Conservation (phyloP, 2,797 vertebrate genomes). For the Anolis apletophallus region DNA sequence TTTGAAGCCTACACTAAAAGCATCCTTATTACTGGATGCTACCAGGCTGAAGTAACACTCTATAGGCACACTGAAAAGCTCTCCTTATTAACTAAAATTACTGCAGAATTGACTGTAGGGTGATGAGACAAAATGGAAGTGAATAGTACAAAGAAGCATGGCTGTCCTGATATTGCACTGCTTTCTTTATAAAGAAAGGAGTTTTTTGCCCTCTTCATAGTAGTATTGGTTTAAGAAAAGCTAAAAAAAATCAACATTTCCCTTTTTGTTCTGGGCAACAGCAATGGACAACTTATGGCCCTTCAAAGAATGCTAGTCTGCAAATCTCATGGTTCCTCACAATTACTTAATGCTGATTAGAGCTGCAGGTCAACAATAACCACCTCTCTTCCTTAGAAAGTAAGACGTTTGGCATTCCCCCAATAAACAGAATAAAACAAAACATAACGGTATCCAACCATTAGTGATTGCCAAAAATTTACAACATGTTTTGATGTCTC, state of each 20-base stretch:
- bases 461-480: not conserved
- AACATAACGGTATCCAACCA: not conserved
- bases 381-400: not conserved
- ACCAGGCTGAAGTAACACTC: not conserved
- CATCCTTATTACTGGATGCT: slow-evolving; percentile 10
- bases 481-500: not conserved
- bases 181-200: not conserved
- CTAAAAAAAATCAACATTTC: too few species aligned
- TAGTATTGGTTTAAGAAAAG: not conserved
- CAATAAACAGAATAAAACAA: not conserved
- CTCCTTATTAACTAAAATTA: slow-evolving; percentile 8
- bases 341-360: not conserved
- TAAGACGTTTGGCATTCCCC: not conserved
- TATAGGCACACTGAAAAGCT: not conserved
- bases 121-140: slow-evolving; percentile 19
- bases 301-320: not conserved
- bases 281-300: not conserved
- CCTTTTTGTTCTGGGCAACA: not conserved
- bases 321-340: not conserved
- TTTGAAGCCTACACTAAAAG: slow-evolving; percentile 33
- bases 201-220: not conserved
- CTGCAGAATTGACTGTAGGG: not conserved
- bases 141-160: slow-evolving; percentile 8
- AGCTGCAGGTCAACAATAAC: not conserved
- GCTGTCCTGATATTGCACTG: not conserved